Percentiles rank a stretch among this genome's conserved stretches.
These are phyloP conservation scores for Drosophila basisetae DNA, from an alignment of 2,888 invertebrate species.

Conservation along the genomic window DNA sequence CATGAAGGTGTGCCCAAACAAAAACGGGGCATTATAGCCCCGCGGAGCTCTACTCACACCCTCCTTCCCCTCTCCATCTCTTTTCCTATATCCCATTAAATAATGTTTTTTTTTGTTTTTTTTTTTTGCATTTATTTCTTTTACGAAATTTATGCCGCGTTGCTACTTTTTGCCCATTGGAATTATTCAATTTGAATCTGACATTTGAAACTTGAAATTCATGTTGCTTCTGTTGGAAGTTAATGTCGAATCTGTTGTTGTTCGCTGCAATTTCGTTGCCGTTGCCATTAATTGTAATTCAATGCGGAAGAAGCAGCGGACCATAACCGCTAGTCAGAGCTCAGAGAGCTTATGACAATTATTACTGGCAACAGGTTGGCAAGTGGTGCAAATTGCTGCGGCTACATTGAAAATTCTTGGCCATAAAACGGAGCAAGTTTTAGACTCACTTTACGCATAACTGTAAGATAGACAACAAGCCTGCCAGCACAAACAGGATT, in stretches of 20 bases:
- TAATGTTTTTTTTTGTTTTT: conserved; percentile 3
- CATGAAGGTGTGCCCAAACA: conserved; percentile 53
- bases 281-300: conserved; percentile 77
- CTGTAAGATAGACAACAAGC: conserved; percentile 72
- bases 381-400: conserved; percentile 69
- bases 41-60: conserved; percentile 8
- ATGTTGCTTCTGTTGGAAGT: conserved; percentile 45
- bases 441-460: conserved; percentile 73
- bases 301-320: conserved; percentile 74
- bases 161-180: conserved; percentile 34
- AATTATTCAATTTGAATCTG: conserved; percentile 61
- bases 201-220: conserved; percentile 77
- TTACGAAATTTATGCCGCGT: conserved; percentile 32
- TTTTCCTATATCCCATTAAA: conserved; percentile 6
- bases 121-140: conserved; percentile 6
- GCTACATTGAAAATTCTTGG: conserved; percentile 53
- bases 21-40: conserved; percentile 52
- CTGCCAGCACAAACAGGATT: conserved; percentile 64
- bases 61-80: background rate
- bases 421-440: conserved; percentile 74
- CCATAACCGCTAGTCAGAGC: conserved; percentile 55
- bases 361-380: conserved; percentile 70
- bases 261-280: conserved; percentile 14
- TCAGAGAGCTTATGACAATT: conserved; percentile 63
- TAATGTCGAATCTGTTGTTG: conserved; percentile 38